phyloP scores from a whole-genome alignment of 2,797 vertebrate genomes.

The Arremon aurantiirostris region DNA sequence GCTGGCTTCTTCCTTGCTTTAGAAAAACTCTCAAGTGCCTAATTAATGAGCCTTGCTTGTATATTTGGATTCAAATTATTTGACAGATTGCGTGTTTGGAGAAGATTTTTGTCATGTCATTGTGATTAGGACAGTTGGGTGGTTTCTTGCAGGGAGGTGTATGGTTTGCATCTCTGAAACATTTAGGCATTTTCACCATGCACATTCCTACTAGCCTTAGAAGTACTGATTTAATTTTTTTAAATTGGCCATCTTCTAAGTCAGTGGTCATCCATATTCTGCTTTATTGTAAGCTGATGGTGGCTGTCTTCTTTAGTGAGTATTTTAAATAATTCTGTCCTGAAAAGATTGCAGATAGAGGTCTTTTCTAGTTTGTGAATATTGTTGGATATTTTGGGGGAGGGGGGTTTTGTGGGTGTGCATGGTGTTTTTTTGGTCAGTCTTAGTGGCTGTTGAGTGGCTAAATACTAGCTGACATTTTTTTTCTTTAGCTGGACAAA shows the following conservation, averaged over 20 bases:
- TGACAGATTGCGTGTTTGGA: not conserved
- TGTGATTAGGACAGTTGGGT: not conserved
- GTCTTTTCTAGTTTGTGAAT: not conserved
- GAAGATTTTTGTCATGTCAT: not conserved
- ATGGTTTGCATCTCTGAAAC: not conserved
- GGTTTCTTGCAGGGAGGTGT: not conserved
- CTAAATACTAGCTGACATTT: not conserved
- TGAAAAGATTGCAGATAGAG: not conserved
- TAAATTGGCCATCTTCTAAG: fast-evolving
- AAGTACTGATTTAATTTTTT: not conserved
- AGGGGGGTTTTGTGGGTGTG: not conserved
- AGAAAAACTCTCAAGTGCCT: not conserved
- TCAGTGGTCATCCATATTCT: not conserved
- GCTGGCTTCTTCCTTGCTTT: not conserved
- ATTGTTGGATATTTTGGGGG: not conserved
- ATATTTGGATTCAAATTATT: not conserved
- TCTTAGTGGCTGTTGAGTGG: not conserved
- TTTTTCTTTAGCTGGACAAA: not conserved
- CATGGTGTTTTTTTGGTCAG: not conserved
- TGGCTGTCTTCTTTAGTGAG: not conserved
- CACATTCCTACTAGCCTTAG: not conserved
- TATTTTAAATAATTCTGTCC: not conserved
- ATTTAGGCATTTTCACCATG: not conserved
- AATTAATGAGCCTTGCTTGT: not conserved
- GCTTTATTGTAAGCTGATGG: not conserved